Evolutionary conservation across 2,797 vertebrate genomes (phyloP), one percentile per base, ranked within the genome.

Genomic region (Ceryle rudis): DNA sequence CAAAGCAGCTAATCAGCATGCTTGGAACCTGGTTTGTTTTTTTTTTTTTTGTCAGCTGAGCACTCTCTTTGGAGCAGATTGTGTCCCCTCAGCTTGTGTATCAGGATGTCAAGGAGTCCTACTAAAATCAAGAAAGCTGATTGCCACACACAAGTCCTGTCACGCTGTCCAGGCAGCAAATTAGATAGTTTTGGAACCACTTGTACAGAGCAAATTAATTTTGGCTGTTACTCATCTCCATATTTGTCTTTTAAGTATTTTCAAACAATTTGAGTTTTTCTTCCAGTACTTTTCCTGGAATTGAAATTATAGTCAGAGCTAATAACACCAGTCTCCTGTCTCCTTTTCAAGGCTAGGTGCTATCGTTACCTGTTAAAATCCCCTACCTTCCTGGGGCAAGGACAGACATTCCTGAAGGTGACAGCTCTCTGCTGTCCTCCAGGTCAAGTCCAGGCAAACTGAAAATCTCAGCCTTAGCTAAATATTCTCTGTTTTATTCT

Each of bases 251-350:
- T 51, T 71, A 47, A 44, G 52, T 86, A 64, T 90, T 88, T 93
- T 89, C 61, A 78, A 81, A 41, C 61, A 86, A 25, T 31, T n/a
- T 0, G 7, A 83, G n/a, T 37, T 74, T 74, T 71, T 94, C 55
- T 90, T 85, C 60, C 75, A 80, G 31, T 67, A 44, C 29, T 66
- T 94, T 95, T 88, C 61, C 83, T 41, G 47, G 77, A 94, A 93
- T 0, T 81, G 35, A 70, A 87, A 61, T 54, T 35, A 22, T 15
- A 80, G 28, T 62, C 54, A 71, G 25, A 88, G 44, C 14, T 0
- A 0, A 64, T 66, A 90, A 83, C 8, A 2, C 31, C 42, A 71
- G 14, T 35, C n/a, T 78, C 28, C n/a, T 39, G 65, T 17, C 9
- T 58, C 17, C 17, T 44, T 44, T 66, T 47, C 44, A 52, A 90